Conservation (phyloP, 2,888 invertebrate species). For the Acronicta psi region DNA sequence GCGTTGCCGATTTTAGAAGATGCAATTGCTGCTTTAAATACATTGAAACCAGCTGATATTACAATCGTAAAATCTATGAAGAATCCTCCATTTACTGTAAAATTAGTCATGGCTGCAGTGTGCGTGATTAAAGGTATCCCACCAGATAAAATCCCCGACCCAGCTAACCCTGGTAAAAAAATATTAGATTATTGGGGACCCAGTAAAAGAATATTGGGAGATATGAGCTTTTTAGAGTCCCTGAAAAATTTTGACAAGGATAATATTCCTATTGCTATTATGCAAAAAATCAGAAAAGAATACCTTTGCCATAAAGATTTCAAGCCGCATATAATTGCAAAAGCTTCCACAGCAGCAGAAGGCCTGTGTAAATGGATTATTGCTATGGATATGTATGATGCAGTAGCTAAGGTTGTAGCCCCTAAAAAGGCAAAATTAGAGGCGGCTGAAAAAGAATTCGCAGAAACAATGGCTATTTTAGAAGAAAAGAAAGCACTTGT, state of each 20-base stretch:
- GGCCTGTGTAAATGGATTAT: slow-evolving; percentile 97
- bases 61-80: slow-evolving; percentile 96
- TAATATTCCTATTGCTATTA: slow-evolving; percentile 92
- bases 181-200: slow-evolving; percentile 95
- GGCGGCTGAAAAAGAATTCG: slow-evolving; percentile 94
- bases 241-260: slow-evolving; percentile 95
- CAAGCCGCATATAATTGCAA: slow-evolving; percentile 93
- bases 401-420: slow-evolving; percentile 94
- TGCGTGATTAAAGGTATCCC: slow-evolving; percentile 95
- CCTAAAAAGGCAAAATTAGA: slow-evolving; percentile 95
- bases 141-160: slow-evolving; percentile 93
- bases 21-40: slow-evolving; percentile 93
- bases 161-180: slow-evolving; percentile 90
- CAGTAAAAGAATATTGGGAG: slow-evolving; percentile 94
- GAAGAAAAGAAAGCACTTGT: slow-evolving; percentile 95
- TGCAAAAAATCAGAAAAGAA: slow-evolving; percentile 93
- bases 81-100: slow-evolving; percentile 94
- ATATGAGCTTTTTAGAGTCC: slow-evolving; percentile 93
- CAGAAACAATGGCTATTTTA: slow-evolving; percentile 95
- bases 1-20: slow-evolving; percentile 95
- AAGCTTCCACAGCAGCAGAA: slow-evolving; percentile 98
- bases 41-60: slow-evolving; percentile 95
- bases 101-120: slow-evolving; percentile 96
- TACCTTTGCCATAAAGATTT: slow-evolving; percentile 93
- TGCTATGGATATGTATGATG: slow-evolving; percentile 96